Evolutionary conservation across 2,113 vertebrate genomes (phyloP).

Genomic region (Muntiacus muntjak): DNA sequence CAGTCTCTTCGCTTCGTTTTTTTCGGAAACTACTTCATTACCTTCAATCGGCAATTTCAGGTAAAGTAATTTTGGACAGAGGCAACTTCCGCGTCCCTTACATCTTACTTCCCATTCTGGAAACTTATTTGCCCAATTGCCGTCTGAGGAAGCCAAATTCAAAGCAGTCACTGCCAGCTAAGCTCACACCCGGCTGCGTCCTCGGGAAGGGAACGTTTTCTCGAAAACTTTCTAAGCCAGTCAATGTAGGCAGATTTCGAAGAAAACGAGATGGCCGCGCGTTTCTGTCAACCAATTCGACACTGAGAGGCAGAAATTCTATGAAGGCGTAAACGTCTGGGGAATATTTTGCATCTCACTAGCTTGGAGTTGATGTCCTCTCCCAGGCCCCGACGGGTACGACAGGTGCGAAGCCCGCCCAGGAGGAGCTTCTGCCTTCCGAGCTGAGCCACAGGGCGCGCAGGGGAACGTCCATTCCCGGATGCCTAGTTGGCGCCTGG

Average conservation of each 20-base stretch:
- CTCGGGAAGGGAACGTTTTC: not conserved
- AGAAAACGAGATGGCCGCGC: not conserved
- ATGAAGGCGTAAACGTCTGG: not conserved
- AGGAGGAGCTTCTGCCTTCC: accelerated
- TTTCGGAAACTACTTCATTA: not conserved
- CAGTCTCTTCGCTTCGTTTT: not conserved
- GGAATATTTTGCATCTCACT: accelerated
- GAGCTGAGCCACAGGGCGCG: not conserved
- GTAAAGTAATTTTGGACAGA: not conserved
- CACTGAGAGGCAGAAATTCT: not conserved
- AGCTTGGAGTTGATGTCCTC: accelerated
- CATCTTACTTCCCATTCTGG: not conserved
- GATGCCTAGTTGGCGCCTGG: not conserved
- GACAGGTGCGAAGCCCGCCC: not conserved
- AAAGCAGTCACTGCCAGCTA: not conserved
- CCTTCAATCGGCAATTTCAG: not conserved
- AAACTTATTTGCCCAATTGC: not conserved
- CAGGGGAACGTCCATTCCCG: accelerated
- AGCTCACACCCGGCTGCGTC: not conserved
- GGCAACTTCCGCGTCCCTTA: not conserved
- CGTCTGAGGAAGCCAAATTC: not conserved
- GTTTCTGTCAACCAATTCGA: not conserved
- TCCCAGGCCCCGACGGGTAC: not conserved
- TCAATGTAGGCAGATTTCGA: not conserved
- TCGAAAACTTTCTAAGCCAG: not conserved